Conservation (phyloP, 2,113 vertebrate species). For the Carettochelys insculpta region DNA sequence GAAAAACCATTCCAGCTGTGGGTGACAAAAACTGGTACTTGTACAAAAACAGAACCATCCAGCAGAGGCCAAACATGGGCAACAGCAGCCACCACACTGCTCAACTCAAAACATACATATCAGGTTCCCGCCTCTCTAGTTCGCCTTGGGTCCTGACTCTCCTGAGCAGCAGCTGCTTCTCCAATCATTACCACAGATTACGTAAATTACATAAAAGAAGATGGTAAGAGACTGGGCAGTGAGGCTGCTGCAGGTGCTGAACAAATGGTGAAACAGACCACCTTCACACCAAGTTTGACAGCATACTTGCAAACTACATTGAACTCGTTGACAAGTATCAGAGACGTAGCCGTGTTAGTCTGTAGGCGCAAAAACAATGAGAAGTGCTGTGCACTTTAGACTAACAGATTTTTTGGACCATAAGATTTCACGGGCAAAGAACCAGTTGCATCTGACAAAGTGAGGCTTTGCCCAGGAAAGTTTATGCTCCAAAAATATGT, state of each 20-base stretch:
- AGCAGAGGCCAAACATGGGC: background rate
- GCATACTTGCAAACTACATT: slow-evolving; percentile 10
- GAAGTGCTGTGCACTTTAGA: no score
- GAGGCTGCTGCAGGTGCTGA: slow-evolving; percentile 12
- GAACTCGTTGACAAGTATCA: no score
- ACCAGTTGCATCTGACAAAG: no score
- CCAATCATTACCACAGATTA: background rate
- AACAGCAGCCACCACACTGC: fast-evolving
- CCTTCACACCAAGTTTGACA: background rate
- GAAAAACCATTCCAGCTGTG: background rate
- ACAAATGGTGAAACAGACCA: background rate
- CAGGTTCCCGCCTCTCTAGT: background rate
- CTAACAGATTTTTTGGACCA: no score
- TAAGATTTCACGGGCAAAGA: no score
- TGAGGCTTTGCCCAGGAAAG: no score
- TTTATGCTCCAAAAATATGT: no score
- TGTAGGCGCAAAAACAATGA: no score
- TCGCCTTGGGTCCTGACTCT: background rate
- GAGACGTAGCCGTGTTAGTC: no score
- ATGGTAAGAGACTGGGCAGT: background rate
- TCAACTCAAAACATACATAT: fast-evolving
- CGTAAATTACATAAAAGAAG: background rate
- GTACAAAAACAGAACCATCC: background rate
- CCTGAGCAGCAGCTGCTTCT: background rate
- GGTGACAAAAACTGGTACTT: background rate